Percentiles rank a stretch among this genome's conserved stretches.
Evolutionary conservation across 2,113 vertebrate genomes (phyloP).

Genomic region (Poeciliopsis retropinna): DNA sequence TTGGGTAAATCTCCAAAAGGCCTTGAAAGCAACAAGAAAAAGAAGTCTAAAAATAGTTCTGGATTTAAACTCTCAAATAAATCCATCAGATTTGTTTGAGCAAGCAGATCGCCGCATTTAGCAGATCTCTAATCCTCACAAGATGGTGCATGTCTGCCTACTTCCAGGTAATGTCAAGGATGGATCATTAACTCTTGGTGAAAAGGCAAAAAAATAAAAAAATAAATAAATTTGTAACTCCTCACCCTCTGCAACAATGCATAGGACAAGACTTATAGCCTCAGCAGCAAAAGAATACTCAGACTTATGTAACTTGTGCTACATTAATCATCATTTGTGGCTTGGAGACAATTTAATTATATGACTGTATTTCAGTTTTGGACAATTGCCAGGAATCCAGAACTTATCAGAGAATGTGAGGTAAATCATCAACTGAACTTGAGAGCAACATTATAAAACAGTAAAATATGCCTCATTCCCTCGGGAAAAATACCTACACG

Average conservation of each 20-base stretch:
- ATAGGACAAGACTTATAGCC: slow-evolving; percentile 6
- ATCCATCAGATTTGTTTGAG: slow-evolving; percentile 47
- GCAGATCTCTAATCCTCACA: slow-evolving; percentile 11
- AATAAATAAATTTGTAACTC: slow-evolving; percentile 7
- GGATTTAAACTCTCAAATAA: slow-evolving; percentile 25
- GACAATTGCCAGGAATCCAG: neutral
- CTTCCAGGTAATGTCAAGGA: slow-evolving; percentile 38
- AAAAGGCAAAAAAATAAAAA: slow-evolving; percentile 9
- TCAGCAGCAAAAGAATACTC: slow-evolving; percentile 6
- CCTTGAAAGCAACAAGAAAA: slow-evolving; percentile 62
- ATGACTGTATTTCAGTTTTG: slow-evolving; percentile 6
- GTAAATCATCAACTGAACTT: slow-evolving; percentile 12
- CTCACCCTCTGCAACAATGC: slow-evolving; percentile 27
- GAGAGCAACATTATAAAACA: slow-evolving; percentile 14
- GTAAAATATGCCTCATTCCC: slow-evolving; percentile 17
- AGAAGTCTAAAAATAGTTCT: slow-evolving; percentile 64
- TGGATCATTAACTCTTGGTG: slow-evolving; percentile 39
- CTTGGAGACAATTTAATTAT: slow-evolving; percentile 4
- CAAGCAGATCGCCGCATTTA: slow-evolving; percentile 22
- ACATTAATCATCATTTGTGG: slow-evolving; percentile 18
- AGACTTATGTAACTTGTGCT: slow-evolving; percentile 12
- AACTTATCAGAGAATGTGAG: slow-evolving; percentile 6
- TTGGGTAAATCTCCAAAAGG: slow-evolving; percentile 66
- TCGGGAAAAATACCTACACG: slow-evolving; percentile 16
- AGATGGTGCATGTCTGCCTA: slow-evolving; percentile 22